Percentiles rank a stretch among this genome's conserved stretches.
These are phyloP conservation scores for Corythucha ciliata DNA, from an alignment of 2,888 invertebrate species.

Conservation along the genomic window DNA sequence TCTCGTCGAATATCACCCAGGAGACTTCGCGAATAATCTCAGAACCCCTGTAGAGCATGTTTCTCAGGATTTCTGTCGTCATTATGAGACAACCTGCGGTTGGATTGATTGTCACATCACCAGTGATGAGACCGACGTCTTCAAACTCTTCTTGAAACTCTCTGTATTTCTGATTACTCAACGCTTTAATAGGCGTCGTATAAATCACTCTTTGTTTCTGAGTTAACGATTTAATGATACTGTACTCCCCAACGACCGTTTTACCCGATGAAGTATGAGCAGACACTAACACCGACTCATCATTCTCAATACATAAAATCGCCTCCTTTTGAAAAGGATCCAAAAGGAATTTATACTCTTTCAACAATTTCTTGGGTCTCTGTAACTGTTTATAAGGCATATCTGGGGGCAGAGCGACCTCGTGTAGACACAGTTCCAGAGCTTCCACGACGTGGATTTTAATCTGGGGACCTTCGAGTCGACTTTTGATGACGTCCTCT, in stretches of 20 bases:
- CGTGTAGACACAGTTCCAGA: constrained; percentile 88
- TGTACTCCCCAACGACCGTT: constrained; percentile 98
- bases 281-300: constrained; percentile 95
- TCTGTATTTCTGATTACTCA: constrained; percentile 98
- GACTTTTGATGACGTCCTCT: neutral
- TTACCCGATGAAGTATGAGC: constrained; percentile 99
- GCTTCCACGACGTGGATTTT: constrained; percentile 65
- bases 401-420: constrained; percentile 87
- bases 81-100: constrained; percentile 96
- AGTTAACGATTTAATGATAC: constrained; percentile 86
- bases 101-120: constrained; percentile 98
- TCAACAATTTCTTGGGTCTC: constrained; percentile 60
- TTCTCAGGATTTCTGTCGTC: constrained; percentile 99
- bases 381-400: constrained; percentile 61
- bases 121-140: constrained; percentile 97
- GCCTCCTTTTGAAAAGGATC: constrained; percentile 99
- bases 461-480: constrained; percentile 24
- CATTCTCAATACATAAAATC: constrained; percentile 91
- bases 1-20: constrained; percentile 99
- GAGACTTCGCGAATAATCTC: constrained; percentile 99
- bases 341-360: constrained; percentile 85
- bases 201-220: constrained; percentile 97
- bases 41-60: constrained; percentile 97
- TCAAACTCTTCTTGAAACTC: constrained; percentile 95
- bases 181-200: constrained; percentile 97